Conservation (phyloP, 2,888 invertebrate genomes). For the Oscheius sp. region DNA sequence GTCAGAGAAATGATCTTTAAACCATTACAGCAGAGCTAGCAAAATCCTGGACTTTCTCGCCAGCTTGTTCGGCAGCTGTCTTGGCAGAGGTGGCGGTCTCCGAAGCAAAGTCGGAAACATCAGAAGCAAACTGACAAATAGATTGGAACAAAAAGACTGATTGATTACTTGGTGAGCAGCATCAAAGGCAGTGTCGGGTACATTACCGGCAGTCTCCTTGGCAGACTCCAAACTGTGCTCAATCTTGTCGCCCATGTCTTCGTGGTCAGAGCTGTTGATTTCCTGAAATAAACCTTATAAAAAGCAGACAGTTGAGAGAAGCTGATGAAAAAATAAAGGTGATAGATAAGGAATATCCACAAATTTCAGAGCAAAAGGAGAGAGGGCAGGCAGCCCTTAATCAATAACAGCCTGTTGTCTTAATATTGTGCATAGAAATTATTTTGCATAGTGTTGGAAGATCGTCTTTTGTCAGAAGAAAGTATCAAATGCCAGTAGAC, state of each 20-base stretch:
- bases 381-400: too few relatives aligned
- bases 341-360: too few relatives aligned
- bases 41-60: conserved; percentile 1
- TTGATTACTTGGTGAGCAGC: background rate
- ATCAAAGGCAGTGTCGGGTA: background rate
- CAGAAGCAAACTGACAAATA: conserved; percentile 18
- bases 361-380: too few relatives aligned
- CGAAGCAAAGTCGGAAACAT: conserved; percentile 10
- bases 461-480: too few relatives aligned
- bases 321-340: too few relatives aligned
- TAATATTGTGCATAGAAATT: too few relatives aligned
- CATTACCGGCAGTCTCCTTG: conserved; percentile 2
- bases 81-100: conserved; percentile 8
- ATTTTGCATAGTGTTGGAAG: too few relatives aligned
- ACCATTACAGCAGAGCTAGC: conserved; percentile 10
- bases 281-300: too few relatives aligned
- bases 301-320: too few relatives aligned
- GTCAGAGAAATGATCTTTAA: background rate
- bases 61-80: background rate
- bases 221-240: conserved; percentile 8
- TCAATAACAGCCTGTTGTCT: too few relatives aligned
- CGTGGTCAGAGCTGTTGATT: conserved; percentile 1
- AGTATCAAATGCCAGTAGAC: too few relatives aligned
- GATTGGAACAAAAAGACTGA: background rate
- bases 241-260: conserved; percentile 29